Evolutionary conservation across 30 jellyfish, hydroid and myxozoan genomes (phyloP).

Genomic region (Chrysaora quinquecirrha): DNA sequence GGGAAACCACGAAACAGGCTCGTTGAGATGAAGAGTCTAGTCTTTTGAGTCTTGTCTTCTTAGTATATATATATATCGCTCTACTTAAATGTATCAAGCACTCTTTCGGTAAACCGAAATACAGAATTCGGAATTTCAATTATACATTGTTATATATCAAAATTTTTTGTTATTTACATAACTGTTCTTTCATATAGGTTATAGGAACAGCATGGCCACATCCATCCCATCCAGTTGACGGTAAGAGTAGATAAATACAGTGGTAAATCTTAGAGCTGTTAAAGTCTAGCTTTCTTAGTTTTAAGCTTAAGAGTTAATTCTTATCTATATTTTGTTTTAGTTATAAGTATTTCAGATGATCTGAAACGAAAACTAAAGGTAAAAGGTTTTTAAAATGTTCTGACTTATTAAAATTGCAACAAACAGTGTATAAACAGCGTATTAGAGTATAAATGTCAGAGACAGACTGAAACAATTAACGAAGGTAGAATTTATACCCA

Average conservation of each 20-base stretch:
- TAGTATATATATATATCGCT: too few relatives aligned
- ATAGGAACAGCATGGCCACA: neutral
- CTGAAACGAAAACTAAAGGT: conserved; percentile 8
- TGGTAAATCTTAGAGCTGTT: neutral
- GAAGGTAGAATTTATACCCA: too few relatives aligned
- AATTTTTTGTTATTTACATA: too few relatives aligned
- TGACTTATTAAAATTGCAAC: neutral
- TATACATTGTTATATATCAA: too few relatives aligned
- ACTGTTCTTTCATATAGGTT: neutral
- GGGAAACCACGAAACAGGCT: too few relatives aligned
- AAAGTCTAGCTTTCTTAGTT: neutral
- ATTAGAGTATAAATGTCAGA: too few relatives aligned
- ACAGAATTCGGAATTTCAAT: neutral
- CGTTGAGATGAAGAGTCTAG: too few relatives aligned
- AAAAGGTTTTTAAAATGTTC: neutral
- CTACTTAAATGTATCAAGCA: too few relatives aligned
- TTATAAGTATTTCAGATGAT: conserved; percentile 6
- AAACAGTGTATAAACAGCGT: neutral
- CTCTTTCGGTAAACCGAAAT: neutral
- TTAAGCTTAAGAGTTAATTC: neutral
- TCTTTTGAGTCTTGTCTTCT: too few relatives aligned
- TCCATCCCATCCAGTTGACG: neutral
- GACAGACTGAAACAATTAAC: too few relatives aligned
- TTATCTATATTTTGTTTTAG: neutral
- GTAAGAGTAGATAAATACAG: neutral